Evolutionary conservation across 2,113 vertebrate species (phyloP).

Genomic region (Chiloscyllium plagiosum): DNA sequence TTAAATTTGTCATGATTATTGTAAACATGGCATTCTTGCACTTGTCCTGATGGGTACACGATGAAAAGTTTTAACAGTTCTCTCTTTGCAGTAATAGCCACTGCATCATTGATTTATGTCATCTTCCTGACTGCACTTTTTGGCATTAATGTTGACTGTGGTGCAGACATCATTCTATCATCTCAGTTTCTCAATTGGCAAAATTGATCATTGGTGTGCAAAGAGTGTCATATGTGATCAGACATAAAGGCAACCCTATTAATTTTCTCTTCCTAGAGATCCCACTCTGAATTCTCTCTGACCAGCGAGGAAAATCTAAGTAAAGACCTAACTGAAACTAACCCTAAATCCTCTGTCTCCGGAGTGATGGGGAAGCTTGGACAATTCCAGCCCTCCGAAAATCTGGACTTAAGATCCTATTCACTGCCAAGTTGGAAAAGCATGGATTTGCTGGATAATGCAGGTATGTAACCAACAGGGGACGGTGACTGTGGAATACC

Average conservation of each 20-base stretch:
- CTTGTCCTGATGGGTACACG: neutral
- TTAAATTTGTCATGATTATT: neutral
- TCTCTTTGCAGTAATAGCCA: neutral
- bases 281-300: constrained; percentile 73
- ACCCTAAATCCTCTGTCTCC: constrained; percentile 38
- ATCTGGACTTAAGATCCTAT: constrained; percentile 53
- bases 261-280: constrained; percentile 56
- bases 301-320: constrained; percentile 62
- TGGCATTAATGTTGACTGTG: neutral
- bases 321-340: constrained; percentile 50
- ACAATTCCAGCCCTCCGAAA: constrained; percentile 57
- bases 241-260: neutral
- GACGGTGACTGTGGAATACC: too few relatives aligned
- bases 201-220: neutral
- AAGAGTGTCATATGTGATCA: neutral
- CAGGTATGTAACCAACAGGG: constrained; percentile 54
- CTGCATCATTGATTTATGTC: neutral
- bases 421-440: constrained; percentile 76
- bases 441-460: constrained; percentile 72
- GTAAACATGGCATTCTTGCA: neutral
- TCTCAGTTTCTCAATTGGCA: neutral
- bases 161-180: neutral
- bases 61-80: neutral
- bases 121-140: neutral
- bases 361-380: constrained; percentile 47